These are phyloP conservation scores for Danionella dracula DNA, from an alignment of 2,797 vertebrate genomes.

Conservation along the genomic window DNA sequence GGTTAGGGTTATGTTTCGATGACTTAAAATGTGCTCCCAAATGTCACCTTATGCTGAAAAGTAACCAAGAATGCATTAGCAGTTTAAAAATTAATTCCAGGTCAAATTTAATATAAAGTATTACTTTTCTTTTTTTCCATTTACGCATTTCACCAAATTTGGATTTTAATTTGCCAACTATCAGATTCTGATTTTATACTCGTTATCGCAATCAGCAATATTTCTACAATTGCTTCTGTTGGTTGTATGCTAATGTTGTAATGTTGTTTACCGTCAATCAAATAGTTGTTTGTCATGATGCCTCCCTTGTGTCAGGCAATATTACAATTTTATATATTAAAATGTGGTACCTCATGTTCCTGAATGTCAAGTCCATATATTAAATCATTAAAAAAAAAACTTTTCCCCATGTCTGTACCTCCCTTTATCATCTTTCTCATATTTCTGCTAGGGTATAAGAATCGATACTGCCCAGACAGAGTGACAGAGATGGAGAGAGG, in stretches of 20 bases:
- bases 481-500: neutral
- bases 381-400: neutral
- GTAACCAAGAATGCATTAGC: too few relatives aligned
- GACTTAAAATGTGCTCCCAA: too few relatives aligned
- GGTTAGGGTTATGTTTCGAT: too few relatives aligned
- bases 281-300: neutral
- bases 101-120: too few relatives aligned
- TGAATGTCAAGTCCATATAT: slow-evolving; percentile 1
- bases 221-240: too few relatives aligned
- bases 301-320: neutral
- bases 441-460: slow-evolving; percentile 8
- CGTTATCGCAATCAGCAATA: too few relatives aligned
- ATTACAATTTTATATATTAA: neutral
- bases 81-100: too few relatives aligned
- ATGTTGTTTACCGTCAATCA: neutral
- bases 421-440: neutral
- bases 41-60: too few relatives aligned
- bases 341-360: neutral
- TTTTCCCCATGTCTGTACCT: neutral
- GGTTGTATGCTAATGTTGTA: neutral
- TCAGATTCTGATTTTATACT: too few relatives aligned
- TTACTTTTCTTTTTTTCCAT: too few relatives aligned
- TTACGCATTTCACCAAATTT: too few relatives aligned
- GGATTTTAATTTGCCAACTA: too few relatives aligned
- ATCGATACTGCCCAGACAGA: slow-evolving; percentile 1